These are phyloP conservation scores for Rosalia funebris DNA, from an alignment of 2,888 invertebrate genomes.

Conservation along the genomic window DNA sequence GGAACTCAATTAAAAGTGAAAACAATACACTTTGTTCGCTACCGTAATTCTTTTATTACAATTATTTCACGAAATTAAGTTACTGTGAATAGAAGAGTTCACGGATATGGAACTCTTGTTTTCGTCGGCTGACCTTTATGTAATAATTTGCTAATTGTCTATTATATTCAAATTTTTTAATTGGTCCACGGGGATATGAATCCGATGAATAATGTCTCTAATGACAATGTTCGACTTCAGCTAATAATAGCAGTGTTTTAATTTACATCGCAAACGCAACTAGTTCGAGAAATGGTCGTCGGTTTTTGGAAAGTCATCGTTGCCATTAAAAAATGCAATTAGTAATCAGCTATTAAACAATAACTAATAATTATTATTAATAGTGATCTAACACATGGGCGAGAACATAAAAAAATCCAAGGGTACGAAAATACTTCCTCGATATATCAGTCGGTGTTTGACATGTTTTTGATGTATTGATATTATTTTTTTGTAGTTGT, in stretches of 20 bases:
- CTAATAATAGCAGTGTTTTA: too few relatives aligned
- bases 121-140: constrained; percentile 39
- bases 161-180: constrained; percentile 24
- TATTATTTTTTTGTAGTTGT: too few relatives aligned
- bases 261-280: constrained; percentile 1
- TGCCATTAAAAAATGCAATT: constrained; percentile 8
- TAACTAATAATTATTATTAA: constrained; percentile 6
- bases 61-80: constrained; percentile 39
- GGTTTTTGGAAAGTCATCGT: constrained; percentile 3
- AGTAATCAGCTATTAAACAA: constrained; percentile 8
- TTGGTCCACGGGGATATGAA: constrained; percentile 6
- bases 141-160: constrained; percentile 33
- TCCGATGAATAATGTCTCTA: background rate
- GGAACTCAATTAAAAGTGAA: constrained; percentile 60
- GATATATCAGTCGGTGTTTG: background rate
- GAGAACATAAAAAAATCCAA: constrained; percentile 15
- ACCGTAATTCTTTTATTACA: constrained; percentile 41
- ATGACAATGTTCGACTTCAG: background rate
- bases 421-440: background rate
- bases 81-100: constrained; percentile 32
- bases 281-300: background rate
- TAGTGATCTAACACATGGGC: constrained; percentile 4
- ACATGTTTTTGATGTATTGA: background rate
- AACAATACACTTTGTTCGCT: constrained; percentile 54
- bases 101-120: constrained; percentile 39